A percentile compares a stretch with the other conserved stretches of the same genome.
Evolutionary conservation across 1,140 invertebrate genomes (phyloP).

Genomic region (Solenopsis invicta): DNA sequence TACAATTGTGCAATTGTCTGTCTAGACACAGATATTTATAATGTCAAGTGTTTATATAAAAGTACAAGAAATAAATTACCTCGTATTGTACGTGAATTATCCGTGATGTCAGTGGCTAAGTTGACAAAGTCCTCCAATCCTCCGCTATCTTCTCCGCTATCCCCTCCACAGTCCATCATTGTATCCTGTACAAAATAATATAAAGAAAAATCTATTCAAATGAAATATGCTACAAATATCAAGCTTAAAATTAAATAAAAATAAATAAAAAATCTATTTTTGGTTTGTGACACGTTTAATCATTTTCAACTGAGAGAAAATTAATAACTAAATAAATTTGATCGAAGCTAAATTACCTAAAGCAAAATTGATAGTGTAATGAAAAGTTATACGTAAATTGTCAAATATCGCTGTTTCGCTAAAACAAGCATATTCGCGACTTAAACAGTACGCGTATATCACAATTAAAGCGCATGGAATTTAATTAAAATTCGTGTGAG

Average conservation of each 20-base stretch:
- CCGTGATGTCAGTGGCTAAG: slow-evolving; percentile 74
- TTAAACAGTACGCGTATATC: background rate
- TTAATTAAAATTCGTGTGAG: background rate
- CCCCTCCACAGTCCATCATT: slow-evolving; percentile 80
- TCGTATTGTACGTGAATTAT: slow-evolving; percentile 78
- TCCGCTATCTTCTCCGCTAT: slow-evolving; percentile 59
- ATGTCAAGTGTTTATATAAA: background rate
- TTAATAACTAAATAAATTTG: slow-evolving; percentile 15
- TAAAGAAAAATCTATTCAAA: slow-evolving; percentile 8
- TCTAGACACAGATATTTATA: background rate
- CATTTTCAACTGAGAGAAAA: background rate
- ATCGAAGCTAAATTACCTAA: background rate
- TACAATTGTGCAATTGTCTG: background rate
- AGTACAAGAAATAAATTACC: slow-evolving; percentile 74
- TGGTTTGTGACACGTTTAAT: background rate
- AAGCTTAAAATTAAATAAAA: background rate
- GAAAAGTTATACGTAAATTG: background rate
- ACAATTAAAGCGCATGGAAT: slow-evolving; percentile 5
- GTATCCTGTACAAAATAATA: slow-evolving; percentile 75
- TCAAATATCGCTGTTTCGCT: background rate
- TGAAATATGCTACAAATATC: background rate
- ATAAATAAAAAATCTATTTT: slow-evolving; percentile 29
- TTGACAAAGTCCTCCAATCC: slow-evolving; percentile 76
- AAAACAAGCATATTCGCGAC: background rate
- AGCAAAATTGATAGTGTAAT: background rate